Conservation (phyloP, 2,888 invertebrate species). For the Ichneumoninae sp. region DNA sequence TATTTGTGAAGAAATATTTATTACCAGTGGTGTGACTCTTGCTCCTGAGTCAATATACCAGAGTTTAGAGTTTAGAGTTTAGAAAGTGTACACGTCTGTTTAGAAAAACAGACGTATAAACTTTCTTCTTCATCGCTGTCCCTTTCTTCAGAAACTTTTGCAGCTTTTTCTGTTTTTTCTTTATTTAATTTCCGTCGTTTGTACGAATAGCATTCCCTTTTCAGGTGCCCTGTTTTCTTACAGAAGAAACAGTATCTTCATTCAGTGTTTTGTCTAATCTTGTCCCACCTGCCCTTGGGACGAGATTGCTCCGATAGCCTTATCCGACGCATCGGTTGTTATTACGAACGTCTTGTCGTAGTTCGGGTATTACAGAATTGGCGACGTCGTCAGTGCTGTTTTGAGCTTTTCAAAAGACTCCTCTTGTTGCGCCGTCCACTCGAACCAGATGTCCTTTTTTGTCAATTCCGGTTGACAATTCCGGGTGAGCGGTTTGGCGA, state of each 20-base stretch:
- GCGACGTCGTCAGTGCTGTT: slow-evolving; percentile 7
- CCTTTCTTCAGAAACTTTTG: not conserved
- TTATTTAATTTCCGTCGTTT: slow-evolving; percentile 22
- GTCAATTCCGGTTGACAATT: not conserved
- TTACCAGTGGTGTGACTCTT: slow-evolving; percentile 62
- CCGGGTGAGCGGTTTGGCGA: slow-evolving; percentile 2
- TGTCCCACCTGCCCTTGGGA: slow-evolving; percentile 31
- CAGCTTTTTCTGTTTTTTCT: slow-evolving; percentile 1
- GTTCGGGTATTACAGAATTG: not conserved
- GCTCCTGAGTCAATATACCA: slow-evolving; percentile 66
- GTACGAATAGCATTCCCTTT: slow-evolving; percentile 8
- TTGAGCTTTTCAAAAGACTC: slow-evolving; percentile 29
- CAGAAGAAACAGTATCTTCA: slow-evolving; percentile 1
- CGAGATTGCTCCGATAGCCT: slow-evolving; percentile 36
- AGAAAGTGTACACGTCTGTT: too few relatives aligned
- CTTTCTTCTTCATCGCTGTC: slow-evolving; percentile 12
- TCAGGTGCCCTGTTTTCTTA: slow-evolving; percentile 14
- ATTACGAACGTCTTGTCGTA: slow-evolving; percentile 34
- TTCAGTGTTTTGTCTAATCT: slow-evolving; percentile 3
- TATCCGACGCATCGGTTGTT: slow-evolving; percentile 42
- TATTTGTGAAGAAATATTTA: slow-evolving; percentile 35
- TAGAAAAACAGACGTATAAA: not conserved
- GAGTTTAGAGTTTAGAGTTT: too few relatives aligned
- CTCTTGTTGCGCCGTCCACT: slow-evolving; percentile 31
- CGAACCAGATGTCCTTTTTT: slow-evolving; percentile 24